Percentiles rank a stretch among this genome's conserved stretches.
phyloP scores from a whole-genome alignment of 2,888 invertebrate genomes.

The Blastobasis adustella region DNA sequence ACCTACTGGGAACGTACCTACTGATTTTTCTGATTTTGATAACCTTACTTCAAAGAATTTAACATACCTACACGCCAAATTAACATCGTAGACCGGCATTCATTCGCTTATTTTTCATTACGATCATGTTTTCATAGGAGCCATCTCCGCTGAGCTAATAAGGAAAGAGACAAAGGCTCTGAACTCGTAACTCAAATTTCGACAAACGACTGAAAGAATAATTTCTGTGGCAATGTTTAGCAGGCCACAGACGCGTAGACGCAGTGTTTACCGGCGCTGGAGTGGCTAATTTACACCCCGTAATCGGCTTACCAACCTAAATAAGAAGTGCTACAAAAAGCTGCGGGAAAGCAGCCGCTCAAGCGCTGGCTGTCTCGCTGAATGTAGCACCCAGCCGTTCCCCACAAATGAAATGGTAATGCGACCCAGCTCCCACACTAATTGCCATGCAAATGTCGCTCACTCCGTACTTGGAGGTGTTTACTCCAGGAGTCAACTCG shows the following conservation, averaged over 20 bases:
- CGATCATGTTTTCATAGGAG: too few relatives aligned
- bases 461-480: slow-evolving; percentile 17
- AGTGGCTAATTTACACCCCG: slow-evolving; percentile 28
- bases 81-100: too few relatives aligned
- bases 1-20: too few relatives aligned
- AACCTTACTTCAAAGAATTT: too few relatives aligned
- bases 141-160: too few relatives aligned
- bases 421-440: slow-evolving; percentile 40
- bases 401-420: slow-evolving; percentile 66
- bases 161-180: too few relatives aligned
- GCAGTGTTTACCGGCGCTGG: slow-evolving; percentile 13
- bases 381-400: slow-evolving; percentile 38
- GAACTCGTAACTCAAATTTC: too few relatives aligned
- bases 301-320: slow-evolving; percentile 29
- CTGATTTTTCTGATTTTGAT: too few relatives aligned
- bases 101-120: too few relatives aligned
- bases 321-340: slow-evolving; percentile 16
- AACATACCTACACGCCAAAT: too few relatives aligned
- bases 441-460: slow-evolving; percentile 59
- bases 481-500: slow-evolving; percentile 1
- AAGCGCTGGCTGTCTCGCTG: slow-evolving; percentile 21
- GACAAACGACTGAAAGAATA: too few relatives aligned
- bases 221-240: too few relatives aligned
- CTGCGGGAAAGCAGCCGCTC: slow-evolving; percentile 39
- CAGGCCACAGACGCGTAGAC: slow-evolving; percentile 3